phyloP scores from a whole-genome alignment of 2,797 vertebrate genomes.

The Phalanger gymnotis region DNA sequence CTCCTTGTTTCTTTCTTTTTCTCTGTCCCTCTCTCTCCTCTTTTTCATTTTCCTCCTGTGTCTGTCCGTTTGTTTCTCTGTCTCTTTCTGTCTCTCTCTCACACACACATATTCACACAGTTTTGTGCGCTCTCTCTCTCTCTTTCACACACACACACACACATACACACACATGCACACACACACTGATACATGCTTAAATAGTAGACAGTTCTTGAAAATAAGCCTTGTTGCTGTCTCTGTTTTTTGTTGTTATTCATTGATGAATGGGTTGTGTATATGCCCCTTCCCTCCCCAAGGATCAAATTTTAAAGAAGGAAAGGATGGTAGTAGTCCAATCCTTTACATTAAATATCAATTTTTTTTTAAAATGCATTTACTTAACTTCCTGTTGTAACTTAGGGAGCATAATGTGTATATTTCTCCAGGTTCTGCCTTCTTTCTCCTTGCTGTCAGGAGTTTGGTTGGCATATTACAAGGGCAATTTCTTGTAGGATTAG shows the following conservation, averaged over 20 bases:
- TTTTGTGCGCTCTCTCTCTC: no score
- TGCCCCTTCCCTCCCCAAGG: neutral
- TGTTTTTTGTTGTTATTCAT: neutral
- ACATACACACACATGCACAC: neutral
- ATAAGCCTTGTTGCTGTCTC: neutral
- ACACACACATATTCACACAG: no score
- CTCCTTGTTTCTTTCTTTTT: neutral
- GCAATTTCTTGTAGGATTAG: neutral
- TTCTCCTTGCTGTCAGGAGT: neutral
- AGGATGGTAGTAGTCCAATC: neutral
- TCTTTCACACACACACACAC: neutral
- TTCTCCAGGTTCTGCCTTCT: neutral
- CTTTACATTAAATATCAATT: constrained; percentile 12
- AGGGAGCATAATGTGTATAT: accelerated
- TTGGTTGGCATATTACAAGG: neutral
- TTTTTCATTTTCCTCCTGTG: neutral
- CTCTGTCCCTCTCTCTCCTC: neutral
- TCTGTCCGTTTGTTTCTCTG: neutral
- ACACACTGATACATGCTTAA: neutral
- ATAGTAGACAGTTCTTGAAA: neutral
- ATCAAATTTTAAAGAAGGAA: constrained; percentile 10
- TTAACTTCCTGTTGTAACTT: constrained; percentile 2
- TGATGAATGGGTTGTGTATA: neutral
- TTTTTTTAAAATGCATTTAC: neutral
- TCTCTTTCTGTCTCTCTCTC: neutral